Evolutionary conservation across 2,113 vertebrate species (phyloP).

Genomic region (Gallinago jamesoni): DNA sequence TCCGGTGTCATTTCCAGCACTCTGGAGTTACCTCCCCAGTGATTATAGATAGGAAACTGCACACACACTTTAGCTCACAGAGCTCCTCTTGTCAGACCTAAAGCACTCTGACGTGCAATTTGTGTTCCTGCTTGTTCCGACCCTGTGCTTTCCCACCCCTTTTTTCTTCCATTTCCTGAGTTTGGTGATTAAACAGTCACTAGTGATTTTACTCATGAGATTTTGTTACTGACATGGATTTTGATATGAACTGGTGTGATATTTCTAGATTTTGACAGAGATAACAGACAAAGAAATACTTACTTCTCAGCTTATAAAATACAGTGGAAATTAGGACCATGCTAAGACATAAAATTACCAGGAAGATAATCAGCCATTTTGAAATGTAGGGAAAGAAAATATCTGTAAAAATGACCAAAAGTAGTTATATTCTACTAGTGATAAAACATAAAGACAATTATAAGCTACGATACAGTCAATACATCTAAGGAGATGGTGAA

Average conservation of each 20-base stretch:
- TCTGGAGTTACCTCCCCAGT: not conserved
- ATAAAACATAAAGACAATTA: not conserved
- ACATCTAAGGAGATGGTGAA: not conserved
- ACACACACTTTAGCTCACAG: not conserved
- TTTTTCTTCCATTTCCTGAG: not conserved
- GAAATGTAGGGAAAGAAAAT: not conserved
- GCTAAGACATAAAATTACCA: not conserved
- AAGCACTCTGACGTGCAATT: not conserved
- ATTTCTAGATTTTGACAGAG: not conserved
- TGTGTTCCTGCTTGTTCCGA: not conserved
- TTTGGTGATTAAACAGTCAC: not conserved
- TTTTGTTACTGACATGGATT: not conserved
- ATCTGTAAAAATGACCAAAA: not conserved
- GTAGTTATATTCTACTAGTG: not conserved
- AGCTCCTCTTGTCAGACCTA: not conserved
- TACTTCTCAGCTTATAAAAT: not conserved
- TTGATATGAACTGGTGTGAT: not conserved
- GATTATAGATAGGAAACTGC: not conserved
- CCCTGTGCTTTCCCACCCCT: not conserved
- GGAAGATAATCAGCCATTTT: not conserved
- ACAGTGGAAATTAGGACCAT: not conserved
- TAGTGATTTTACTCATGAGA: not conserved
- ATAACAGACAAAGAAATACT: not conserved
- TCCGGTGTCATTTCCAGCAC: too few relatives aligned
- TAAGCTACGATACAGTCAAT: not conserved